Evolutionary conservation across 2,888 invertebrate species (phyloP), one percentile per base, ranked within the genome.

Genomic region (Dicranocentrus wangi): DNA sequence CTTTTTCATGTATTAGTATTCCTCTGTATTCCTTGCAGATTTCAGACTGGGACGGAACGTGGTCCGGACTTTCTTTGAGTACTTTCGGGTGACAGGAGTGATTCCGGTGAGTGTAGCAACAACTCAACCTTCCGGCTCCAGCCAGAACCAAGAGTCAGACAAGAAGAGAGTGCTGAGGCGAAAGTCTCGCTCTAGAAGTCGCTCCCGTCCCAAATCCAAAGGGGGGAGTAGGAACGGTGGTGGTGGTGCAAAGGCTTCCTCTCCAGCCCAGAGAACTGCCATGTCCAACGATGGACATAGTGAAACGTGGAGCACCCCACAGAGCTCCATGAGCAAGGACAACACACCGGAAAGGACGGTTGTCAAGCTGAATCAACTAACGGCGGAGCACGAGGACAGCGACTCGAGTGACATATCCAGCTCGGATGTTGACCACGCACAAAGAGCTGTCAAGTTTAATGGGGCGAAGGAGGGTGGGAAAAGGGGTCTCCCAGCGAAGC

Each of bases 11-110:
- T n/a, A n/a, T n/a, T n/a, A n/a, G n/a, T n/a, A n/a, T n/a, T n/a
- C n/a, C n/a, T n/a, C n/a, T n/a, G n/a, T n/a, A n/a, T n/a, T 51
- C 51, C 7, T n/a, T 39, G 13, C 87, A 94, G 94, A 94, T 90
- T 93, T 93, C 89, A 91, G 93, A 82, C 91, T 94, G 60, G 95
- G 95, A 0, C 90, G 94, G 81, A 95, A 94, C 88, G 89, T 95
- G 83, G 93, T 93, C 0, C 90, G 93, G 58, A 93, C 94, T 1
- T 92, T 94, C 87, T 89, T 94, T 73, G 94, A 95, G 88, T 95
- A 95, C 89, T 95, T 95, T 89, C 92, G 93, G 87, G 91, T 93
- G 80, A 92, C 92, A 32, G 94, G 94, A 65, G 91, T 93, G 66
- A 91, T 94, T 82, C 91, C 92, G 0, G 88, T 90, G 19, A 89